These are phyloP conservation scores for Sterna hirundo DNA, from an alignment of 2,113 vertebrate species.

Conservation along the genomic window DNA sequence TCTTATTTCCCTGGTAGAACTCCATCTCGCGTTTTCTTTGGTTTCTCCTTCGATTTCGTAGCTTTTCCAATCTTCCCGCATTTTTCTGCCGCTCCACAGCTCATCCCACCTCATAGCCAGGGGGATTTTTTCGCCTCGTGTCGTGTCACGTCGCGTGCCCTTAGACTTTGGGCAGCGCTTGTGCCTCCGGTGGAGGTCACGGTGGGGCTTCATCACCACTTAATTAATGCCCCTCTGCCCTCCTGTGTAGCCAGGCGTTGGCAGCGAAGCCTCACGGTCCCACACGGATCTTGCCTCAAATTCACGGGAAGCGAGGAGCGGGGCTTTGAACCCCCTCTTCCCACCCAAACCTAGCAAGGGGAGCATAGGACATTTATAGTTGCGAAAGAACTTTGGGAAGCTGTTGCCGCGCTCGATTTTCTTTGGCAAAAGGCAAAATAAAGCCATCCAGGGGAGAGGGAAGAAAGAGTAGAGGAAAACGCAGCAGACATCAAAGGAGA, in stretches of 20 bases:
- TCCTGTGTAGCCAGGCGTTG: neutral
- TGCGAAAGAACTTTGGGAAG: neutral
- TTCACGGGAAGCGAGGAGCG: fast-evolving
- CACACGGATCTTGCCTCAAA: fast-evolving
- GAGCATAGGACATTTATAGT: neutral
- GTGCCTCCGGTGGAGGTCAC: neutral
- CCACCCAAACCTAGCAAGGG: neutral
- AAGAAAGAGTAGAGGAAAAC: neutral
- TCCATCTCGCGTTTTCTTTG: neutral
- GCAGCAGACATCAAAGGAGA: neutral
- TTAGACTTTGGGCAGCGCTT: neutral
- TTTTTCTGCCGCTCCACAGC: neutral
- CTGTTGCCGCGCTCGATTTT: fast-evolving
- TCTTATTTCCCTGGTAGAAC: neutral
- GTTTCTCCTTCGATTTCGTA: neutral
- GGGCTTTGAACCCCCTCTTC: neutral
- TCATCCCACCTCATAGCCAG: neutral
- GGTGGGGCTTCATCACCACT: neutral
- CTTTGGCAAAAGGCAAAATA: neutral
- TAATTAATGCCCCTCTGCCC: neutral
- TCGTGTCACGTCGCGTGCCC: fast-evolving
- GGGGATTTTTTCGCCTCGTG: fast-evolving
- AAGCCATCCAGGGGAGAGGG: neutral
- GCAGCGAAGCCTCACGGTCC: neutral
- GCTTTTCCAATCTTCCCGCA: neutral